Percentiles rank a stretch among this genome's conserved stretches.
phyloP scores from a whole-genome alignment of 2,113 vertebrate genomes.

The Chaenogobius annularis region DNA sequence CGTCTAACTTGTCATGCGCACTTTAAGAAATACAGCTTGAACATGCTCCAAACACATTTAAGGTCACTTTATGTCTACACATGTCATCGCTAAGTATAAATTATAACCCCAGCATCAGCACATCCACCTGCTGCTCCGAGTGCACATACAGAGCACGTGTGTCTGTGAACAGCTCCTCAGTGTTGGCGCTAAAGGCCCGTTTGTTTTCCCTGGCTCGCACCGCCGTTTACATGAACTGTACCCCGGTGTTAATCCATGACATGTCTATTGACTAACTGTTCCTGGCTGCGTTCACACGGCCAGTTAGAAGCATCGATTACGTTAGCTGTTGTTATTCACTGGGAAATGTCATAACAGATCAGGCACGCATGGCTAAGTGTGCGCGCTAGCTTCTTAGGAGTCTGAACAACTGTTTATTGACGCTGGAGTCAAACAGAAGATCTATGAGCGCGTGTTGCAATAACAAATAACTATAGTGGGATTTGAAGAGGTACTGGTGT shows the following conservation, averaged over 20 bases:
- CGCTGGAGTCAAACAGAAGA: constrained; percentile 27
- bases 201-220: constrained; percentile 57
- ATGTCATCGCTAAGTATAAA: not conserved
- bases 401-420: constrained; percentile 52
- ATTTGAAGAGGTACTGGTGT: constrained; percentile 15
- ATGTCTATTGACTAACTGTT: constrained; percentile 48
- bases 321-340: constrained; percentile 45
- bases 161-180: constrained; percentile 47
- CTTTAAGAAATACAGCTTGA: no score
- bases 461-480: constrained; percentile 10
- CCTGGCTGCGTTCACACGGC: constrained; percentile 41
- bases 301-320: constrained; percentile 46
- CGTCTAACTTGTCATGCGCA: no score
- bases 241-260: constrained; percentile 57
- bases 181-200: constrained; percentile 48
- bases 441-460: not conserved
- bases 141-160: constrained; percentile 17
- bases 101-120: not conserved
- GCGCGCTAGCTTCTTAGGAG: constrained; percentile 19
- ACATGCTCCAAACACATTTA: no score
- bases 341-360: constrained; percentile 50
- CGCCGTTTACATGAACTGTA: constrained; percentile 51
- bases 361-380: constrained; percentile 27
- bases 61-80: no score
- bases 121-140: not conserved